Evolutionary conservation across 2,113 vertebrate species (phyloP).

Genomic region (Chamaea fasciata): DNA sequence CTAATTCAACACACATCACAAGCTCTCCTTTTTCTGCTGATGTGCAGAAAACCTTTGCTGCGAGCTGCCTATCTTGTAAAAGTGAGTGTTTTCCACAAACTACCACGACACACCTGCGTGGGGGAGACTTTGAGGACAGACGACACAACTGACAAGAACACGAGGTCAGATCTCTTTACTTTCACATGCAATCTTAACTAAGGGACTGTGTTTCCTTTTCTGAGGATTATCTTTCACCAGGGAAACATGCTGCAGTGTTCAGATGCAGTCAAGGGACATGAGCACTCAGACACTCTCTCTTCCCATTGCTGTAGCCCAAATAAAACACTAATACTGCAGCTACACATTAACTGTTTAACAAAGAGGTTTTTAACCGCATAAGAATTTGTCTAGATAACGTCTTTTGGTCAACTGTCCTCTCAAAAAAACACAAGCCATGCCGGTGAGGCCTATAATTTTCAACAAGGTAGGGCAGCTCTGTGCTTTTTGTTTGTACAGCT

Average conservation of each 20-base stretch:
- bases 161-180: background rate
- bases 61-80: background rate
- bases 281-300: background rate
- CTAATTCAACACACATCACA: background rate
- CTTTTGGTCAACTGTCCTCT: background rate
- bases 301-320: background rate
- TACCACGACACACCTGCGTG: background rate
- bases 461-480: background rate
- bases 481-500: background rate
- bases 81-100: background rate
- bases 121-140: background rate
- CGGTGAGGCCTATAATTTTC: background rate
- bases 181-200: background rate
- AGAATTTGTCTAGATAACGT: background rate
- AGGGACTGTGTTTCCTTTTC: background rate
- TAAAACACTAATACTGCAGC: background rate
- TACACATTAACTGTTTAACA: background rate
- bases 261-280: background rate
- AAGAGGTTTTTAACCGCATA: background rate
- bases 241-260: background rate
- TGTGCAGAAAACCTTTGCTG: background rate
- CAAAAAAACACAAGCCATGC: background rate
- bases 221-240: background rate
- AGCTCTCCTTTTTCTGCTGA: slow-evolving; percentile 14
- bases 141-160: background rate